Conservation (phyloP, 2,888 invertebrate genomes). For the Synanthedon myopaeformis region DNA sequence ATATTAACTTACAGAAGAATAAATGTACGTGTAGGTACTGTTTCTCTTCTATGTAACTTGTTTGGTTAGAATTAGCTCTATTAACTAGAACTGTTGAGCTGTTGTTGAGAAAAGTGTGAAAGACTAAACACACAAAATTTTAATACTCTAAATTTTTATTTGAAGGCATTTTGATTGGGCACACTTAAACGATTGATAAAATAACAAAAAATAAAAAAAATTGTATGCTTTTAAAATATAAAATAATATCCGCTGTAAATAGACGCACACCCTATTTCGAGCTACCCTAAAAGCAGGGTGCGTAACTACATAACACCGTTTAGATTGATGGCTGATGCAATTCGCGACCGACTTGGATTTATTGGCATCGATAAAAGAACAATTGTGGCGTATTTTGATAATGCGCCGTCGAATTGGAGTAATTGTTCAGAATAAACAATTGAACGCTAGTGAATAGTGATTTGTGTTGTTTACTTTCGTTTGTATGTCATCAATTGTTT, state of each 20-base stretch:
- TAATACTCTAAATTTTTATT: no score
- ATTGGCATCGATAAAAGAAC: slow-evolving; percentile 55
- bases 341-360: slow-evolving; percentile 62
- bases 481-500: not conserved
- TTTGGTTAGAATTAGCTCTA: no score
- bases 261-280: slow-evolving; percentile 12
- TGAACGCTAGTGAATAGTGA: not conserved
- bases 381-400: slow-evolving; percentile 36
- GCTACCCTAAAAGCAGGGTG: slow-evolving; percentile 33
- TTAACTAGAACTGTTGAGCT: no score
- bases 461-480: not conserved
- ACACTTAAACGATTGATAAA: not conserved
- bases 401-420: slow-evolving; percentile 21
- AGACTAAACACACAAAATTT: no score
- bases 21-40: no score
- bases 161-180: not conserved
- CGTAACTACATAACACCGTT: slow-evolving; percentile 60
- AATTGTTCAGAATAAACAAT: slow-evolving; percentile 13
- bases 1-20: no score
- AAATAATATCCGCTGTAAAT: slow-evolving; percentile 15
- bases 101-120: no score
- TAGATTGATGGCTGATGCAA: slow-evolving; percentile 68
- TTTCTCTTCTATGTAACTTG: no score
- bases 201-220: not conserved
- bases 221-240: no score